These are phyloP conservation scores for Eleutherodactylus coqui DNA, from an alignment of 2,797 vertebrate species.

Conservation along the genomic window DNA sequence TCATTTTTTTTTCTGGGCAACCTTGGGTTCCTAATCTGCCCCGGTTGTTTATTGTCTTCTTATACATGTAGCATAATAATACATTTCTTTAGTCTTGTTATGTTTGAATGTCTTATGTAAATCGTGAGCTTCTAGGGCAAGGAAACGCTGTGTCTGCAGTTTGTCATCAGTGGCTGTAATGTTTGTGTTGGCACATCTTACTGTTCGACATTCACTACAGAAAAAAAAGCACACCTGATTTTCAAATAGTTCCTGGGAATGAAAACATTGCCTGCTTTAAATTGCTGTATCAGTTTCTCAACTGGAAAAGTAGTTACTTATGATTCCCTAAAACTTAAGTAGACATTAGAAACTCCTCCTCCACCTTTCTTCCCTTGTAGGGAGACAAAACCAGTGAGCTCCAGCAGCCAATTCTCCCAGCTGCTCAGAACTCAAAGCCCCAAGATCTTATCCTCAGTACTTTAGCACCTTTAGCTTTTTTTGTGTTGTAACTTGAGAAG, in stretches of 20 bases:
- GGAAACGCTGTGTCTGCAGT: slow-evolving; percentile 38
- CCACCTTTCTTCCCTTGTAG: slow-evolving; percentile 26
- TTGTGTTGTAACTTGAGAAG: slow-evolving; percentile 57
- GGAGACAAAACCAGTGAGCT: background rate
- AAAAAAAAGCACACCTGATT: slow-evolving; percentile 45
- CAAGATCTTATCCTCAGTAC: slow-evolving; percentile 23
- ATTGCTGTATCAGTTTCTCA: slow-evolving; percentile 46
- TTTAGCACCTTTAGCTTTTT: slow-evolving; percentile 42
- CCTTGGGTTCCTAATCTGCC: no score
- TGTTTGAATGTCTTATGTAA: background rate
- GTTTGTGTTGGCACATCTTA: slow-evolving; percentile 24
- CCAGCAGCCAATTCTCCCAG: slow-evolving; percentile 35
- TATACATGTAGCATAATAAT: background rate
- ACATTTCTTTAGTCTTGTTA: background rate
- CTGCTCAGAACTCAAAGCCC: slow-evolving; percentile 15
- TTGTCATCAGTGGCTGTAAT: slow-evolving; percentile 20
- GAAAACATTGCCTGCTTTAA: slow-evolving; percentile 28
- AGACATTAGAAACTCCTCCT: slow-evolving; percentile 31
- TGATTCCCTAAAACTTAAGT: slow-evolving; percentile 28
- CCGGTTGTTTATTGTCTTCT: no score
- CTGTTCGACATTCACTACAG: background rate
- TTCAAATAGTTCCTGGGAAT: slow-evolving; percentile 29
- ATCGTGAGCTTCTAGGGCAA: background rate
- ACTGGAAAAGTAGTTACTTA: slow-evolving; percentile 43
- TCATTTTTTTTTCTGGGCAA: no score